phyloP scores from a whole-genome alignment of 2,888 invertebrate species.

The Andrena haemorrhoa region DNA sequence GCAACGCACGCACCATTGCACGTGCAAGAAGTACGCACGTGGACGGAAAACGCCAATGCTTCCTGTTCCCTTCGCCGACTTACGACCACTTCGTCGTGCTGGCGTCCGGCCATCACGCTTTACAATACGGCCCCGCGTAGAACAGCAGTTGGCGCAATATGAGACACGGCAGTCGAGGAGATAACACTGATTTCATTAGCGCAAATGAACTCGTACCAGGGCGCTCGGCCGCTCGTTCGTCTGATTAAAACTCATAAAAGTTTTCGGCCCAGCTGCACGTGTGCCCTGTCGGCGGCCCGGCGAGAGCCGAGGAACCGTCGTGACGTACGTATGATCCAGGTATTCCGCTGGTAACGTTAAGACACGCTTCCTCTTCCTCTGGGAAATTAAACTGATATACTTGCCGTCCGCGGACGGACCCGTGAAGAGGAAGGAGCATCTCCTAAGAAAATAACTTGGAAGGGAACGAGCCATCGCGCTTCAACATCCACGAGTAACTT shows the following conservation, averaged over 20 bases:
- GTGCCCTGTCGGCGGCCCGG: background rate
- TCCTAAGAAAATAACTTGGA: background rate
- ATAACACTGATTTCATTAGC: conserved; percentile 84
- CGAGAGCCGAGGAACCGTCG: conserved; percentile 40
- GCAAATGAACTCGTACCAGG: conserved; percentile 82
- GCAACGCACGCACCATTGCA: background rate
- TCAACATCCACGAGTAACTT: too few species aligned
- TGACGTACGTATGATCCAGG: conserved; percentile 32
- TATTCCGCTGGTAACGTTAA: conserved; percentile 37
- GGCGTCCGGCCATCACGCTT: conserved; percentile 62
- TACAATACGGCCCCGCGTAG: conserved; percentile 55
- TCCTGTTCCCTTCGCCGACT: conserved; percentile 41
- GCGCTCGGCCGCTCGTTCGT: conserved; percentile 74
- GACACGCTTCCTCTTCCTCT: conserved; percentile 22
- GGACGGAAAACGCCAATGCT: conserved; percentile 11
- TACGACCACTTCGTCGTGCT: conserved; percentile 38
- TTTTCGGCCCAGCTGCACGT: conserved; percentile 67
- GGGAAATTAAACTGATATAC: conserved; percentile 55
- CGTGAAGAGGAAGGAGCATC: background rate
- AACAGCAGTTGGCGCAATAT: conserved; percentile 68
- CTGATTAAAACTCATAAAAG: conserved; percentile 83
- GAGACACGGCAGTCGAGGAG: conserved; percentile 71
- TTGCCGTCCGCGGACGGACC: background rate
- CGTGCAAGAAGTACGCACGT: conserved; percentile 12
- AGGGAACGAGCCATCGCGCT: background rate